phyloP scores from a whole-genome alignment of 2,113 vertebrate species.

The Tychaedon coryphoeus region DNA sequence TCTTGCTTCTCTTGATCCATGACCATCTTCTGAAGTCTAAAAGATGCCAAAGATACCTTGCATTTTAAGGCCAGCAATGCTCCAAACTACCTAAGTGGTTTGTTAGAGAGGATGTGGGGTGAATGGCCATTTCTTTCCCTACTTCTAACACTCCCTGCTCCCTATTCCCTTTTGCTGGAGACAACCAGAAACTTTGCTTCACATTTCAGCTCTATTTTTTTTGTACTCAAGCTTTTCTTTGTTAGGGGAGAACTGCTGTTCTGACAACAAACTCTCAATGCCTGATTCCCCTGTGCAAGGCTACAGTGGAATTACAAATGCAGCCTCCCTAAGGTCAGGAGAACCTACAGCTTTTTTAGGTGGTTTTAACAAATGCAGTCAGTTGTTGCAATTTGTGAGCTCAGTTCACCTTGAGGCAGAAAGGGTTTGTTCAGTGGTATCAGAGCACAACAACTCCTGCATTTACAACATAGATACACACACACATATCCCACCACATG shows the following conservation, averaged over 20 bases:
- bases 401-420: neutral
- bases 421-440: neutral
- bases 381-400: neutral
- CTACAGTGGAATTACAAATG: neutral
- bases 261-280: neutral
- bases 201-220: neutral
- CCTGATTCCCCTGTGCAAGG: neutral
- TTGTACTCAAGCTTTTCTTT: neutral
- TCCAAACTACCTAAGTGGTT: neutral
- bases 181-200: neutral
- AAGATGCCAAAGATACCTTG: neutral
- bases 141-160: neutral
- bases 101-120: neutral
- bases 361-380: neutral
- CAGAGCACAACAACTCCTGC: neutral
- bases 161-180: neutral
- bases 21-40: constrained; percentile 92
- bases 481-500: neutral
- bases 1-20: constrained; percentile 89
- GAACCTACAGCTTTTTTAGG: neutral
- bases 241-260: neutral
- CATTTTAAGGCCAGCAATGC: neutral
- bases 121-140: neutral
- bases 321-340: neutral
- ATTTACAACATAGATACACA: neutral